phyloP scores from a whole-genome alignment of 2,888 invertebrate species.

The Ashinkailepas kermadecensis region DNA sequence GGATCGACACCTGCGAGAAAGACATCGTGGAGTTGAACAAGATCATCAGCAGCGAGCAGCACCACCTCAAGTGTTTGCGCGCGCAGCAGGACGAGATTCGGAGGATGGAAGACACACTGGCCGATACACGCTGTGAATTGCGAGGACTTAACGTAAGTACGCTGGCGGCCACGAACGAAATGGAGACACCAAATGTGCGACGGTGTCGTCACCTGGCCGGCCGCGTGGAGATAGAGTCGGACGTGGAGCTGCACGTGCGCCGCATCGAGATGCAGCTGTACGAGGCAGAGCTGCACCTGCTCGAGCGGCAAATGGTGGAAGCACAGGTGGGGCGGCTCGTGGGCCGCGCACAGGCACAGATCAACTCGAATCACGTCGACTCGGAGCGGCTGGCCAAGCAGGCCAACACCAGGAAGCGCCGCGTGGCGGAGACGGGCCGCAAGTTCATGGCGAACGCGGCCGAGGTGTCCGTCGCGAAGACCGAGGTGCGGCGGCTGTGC shows the following conservation, averaged over 20 bases:
- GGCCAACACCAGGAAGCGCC: background rate
- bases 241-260: background rate
- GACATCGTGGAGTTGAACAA: background rate
- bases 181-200: background rate
- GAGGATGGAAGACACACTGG: background rate
- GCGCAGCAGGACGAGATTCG: background rate
- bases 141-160: background rate
- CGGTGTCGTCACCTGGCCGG: background rate
- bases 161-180: background rate
- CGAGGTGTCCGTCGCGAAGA: background rate
- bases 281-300: background rate
- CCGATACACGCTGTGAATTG: background rate
- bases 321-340: background rate
- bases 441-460: background rate
- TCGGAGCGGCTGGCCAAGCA: background rate
- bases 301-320: background rate
- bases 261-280: slow-evolving; percentile 13
- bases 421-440: background rate
- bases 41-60: background rate
- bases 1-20: background rate
- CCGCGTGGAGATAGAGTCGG: no score
- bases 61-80: slow-evolving; percentile 9
- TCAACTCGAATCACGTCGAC: background rate
- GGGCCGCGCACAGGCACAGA: background rate
- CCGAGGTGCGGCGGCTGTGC: slow-evolving; percentile 2